Percentiles rank a stretch among this genome's conserved stretches.
Evolutionary conservation across 2,888 invertebrate genomes (phyloP).

Genomic region (Hirtodrosophila histrioides): DNA sequence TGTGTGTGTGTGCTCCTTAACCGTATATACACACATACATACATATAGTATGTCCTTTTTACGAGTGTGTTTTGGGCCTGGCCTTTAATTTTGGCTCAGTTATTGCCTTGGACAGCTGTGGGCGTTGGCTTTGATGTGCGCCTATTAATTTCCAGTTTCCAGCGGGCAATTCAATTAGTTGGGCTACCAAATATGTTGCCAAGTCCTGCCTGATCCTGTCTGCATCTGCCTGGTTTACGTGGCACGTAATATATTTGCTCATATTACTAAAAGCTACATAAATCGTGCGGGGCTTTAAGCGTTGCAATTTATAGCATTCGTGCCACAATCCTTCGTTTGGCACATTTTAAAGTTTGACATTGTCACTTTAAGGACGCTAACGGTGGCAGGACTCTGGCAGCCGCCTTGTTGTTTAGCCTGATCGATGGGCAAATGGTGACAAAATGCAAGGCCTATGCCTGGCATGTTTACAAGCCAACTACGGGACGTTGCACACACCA

Average conservation of each 20-base stretch:
- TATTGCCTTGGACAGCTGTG: constrained; percentile 53
- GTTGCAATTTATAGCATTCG: constrained; percentile 42
- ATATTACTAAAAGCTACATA: constrained; percentile 77
- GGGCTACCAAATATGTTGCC: constrained; percentile 27
- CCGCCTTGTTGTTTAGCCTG: constrained; percentile 66
- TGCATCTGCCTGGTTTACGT: constrained; percentile 43
- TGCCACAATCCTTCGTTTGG: constrained; percentile 2
- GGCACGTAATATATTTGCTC: constrained; percentile 77
- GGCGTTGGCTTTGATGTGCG: constrained; percentile 63
- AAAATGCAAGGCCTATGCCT: constrained; percentile 70
- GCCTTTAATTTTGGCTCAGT: constrained; percentile 54
- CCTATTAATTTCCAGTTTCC: constrained; percentile 72
- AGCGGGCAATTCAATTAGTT: constrained; percentile 76
- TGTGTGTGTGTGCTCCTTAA: too few species aligned
- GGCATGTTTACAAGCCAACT: constrained; percentile 74
- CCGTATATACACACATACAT: too few species aligned
- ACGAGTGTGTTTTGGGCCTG: constrained; percentile 14
- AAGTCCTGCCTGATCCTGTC: not conserved
- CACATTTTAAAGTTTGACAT: constrained; percentile 37
- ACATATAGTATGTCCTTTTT: too few species aligned
- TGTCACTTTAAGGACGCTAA: constrained; percentile 31
- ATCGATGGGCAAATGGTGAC: constrained; percentile 78
- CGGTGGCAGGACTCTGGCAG: constrained; percentile 6
- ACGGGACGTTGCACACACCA: constrained; percentile 20
- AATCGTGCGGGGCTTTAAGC: constrained; percentile 69